phyloP scores from a whole-genome alignment of 2,888 invertebrate genomes.

The Sepioteuthis lessoniana region DNA sequence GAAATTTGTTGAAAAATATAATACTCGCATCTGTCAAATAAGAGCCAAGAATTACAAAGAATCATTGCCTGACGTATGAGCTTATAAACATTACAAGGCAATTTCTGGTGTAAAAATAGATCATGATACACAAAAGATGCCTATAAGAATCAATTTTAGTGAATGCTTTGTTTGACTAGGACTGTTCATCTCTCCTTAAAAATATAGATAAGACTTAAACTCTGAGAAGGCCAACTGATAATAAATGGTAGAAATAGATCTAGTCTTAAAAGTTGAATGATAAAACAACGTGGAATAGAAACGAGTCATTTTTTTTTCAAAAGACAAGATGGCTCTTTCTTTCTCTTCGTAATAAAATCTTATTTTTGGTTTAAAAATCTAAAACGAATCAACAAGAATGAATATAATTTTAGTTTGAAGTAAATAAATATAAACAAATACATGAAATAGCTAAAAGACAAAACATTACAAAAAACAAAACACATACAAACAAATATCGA shows the following conservation, averaged over 20 bases:
- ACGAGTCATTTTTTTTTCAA: not conserved
- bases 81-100: not conserved
- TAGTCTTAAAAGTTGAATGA: not conserved
- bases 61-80: not conserved
- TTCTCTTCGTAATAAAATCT: not conserved
- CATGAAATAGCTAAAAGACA: not conserved
- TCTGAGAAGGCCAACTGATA: not conserved
- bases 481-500: not conserved
- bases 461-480: not conserved
- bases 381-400: not conserved
- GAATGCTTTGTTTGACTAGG: not conserved
- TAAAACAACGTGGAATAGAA: not conserved
- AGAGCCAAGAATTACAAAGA: not conserved
- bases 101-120: conserved; percentile 7
- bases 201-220: not conserved
- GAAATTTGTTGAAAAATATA: not conserved
- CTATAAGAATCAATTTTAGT: not conserved
- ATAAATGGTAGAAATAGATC: not conserved
- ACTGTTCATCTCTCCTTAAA: not conserved
- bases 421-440: not conserved
- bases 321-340: not conserved
- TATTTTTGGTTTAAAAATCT: not conserved
- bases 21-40: not conserved
- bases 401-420: not conserved
- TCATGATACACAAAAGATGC: not conserved